Percentiles rank a stretch among this genome's conserved stretches.
Conservation (phyloP, 2,797 vertebrate genomes). For the Paedocypris micromegethes region DNA sequence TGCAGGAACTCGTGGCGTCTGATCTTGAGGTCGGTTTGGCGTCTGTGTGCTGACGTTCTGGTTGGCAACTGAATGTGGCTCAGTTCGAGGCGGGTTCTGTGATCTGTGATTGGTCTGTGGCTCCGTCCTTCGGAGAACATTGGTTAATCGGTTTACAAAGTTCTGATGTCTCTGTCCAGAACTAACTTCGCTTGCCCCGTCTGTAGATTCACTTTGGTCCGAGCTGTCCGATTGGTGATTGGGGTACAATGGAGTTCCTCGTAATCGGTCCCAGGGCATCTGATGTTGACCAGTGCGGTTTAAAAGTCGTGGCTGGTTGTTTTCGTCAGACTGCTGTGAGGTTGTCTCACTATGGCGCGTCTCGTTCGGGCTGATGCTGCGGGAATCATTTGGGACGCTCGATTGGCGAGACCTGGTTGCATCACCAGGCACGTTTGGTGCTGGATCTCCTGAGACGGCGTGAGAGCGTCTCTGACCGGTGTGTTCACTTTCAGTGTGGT, state of each 20-base stretch:
- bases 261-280: slow-evolving; percentile 63
- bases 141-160: slow-evolving; percentile 32
- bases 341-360: too few species aligned
- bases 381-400: slow-evolving; percentile 42
- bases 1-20: slow-evolving; percentile 18
- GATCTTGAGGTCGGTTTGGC: slow-evolving; percentile 22
- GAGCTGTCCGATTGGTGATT: slow-evolving; percentile 38
- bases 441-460: slow-evolving; percentile 17
- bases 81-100: slow-evolving; percentile 44
- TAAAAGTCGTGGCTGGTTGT: background rate
- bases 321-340: too few species aligned
- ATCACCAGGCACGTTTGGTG: slow-evolving; percentile 7
- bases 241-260: slow-evolving; percentile 68
- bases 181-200: slow-evolving; percentile 18
- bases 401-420: slow-evolving; percentile 17
- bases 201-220: slow-evolving; percentile 42
- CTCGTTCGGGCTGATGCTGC: too few species aligned
- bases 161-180: slow-evolving; percentile 32
- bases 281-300: slow-evolving; percentile 39
- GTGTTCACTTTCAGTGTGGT: slow-evolving; percentile 18
- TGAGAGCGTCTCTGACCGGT: background rate
- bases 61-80: slow-evolving; percentile 35
- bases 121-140: slow-evolving; percentile 35
- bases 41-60: slow-evolving; percentile 45
- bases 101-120: slow-evolving; percentile 18